Percentiles rank a stretch among this genome's conserved stretches.
phyloP scores from a whole-genome alignment of 2,113 vertebrate species.

The Noctilio leporinus region DNA sequence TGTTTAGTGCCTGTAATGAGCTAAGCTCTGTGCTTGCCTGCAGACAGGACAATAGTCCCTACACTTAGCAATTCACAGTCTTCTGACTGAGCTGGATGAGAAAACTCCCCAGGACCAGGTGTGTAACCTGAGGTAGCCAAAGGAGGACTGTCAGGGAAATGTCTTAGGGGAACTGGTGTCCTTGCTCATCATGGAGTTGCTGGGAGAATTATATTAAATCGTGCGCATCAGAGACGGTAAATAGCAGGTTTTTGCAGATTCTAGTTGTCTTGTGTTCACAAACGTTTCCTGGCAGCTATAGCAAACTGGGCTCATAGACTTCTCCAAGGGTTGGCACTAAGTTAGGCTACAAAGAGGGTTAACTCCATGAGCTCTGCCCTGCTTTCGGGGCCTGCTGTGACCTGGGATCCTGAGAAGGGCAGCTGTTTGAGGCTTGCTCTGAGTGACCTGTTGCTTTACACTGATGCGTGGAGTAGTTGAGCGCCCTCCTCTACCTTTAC shows the following conservation, averaged over 20 bases:
- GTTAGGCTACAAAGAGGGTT: background rate
- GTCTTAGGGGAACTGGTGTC: background rate
- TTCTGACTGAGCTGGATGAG: background rate
- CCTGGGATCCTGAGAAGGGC: background rate
- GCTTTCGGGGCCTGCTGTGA: background rate
- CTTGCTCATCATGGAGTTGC: background rate
- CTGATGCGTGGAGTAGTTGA: background rate
- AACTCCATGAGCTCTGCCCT: background rate
- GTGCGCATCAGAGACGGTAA: background rate
- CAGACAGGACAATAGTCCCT: background rate
- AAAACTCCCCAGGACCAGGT: background rate
- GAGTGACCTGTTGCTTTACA: background rate
- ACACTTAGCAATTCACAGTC: background rate
- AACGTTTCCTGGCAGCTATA: background rate
- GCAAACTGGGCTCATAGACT: background rate
- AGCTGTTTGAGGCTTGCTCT: background rate
- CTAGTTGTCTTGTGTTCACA: background rate
- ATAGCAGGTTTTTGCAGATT: background rate
- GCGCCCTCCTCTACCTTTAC: background rate
- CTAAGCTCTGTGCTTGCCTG: background rate
- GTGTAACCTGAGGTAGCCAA: background rate
- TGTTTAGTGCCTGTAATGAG: background rate
- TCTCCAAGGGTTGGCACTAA: background rate
- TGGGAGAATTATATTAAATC: background rate
- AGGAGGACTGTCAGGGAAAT: background rate